Percentiles rank a stretch among this genome's conserved stretches.
phyloP scores from a whole-genome alignment of 2,113 vertebrate genomes.

The Seriola dumerili region DNA sequence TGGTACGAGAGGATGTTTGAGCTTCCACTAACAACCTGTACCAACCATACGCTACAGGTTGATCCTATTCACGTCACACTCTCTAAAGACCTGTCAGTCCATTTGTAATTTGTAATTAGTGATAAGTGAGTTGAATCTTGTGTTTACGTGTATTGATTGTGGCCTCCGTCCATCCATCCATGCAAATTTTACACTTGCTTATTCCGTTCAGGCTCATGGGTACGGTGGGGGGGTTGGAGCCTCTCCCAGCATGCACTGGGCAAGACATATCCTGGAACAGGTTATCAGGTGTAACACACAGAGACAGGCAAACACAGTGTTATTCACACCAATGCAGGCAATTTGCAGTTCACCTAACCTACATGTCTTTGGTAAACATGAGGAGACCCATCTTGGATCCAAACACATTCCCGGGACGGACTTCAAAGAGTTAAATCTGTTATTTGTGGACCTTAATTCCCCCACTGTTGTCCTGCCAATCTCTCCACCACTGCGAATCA shows the following conservation, averaged over 20 bases:
- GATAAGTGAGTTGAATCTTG: background rate
- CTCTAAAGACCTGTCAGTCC: background rate
- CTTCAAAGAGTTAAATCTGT: background rate
- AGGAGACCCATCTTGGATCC: background rate
- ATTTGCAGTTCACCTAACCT: background rate
- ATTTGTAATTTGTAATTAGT: background rate
- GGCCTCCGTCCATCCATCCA: background rate
- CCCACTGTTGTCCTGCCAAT: background rate
- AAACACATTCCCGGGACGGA: background rate
- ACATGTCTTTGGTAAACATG: background rate
- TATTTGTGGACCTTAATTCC: slow-evolving; percentile 4
- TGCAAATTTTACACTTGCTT: too few relatives aligned
- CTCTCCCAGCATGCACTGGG: slow-evolving; percentile 3
- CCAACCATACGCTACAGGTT: background rate
- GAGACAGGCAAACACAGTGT: background rate
- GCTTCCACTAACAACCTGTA: background rate
- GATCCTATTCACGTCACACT: background rate
- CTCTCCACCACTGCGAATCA: background rate
- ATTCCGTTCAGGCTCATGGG: background rate
- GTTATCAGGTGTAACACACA: background rate
- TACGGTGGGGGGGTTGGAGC: background rate
- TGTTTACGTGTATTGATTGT: background rate
- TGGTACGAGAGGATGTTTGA: too few relatives aligned
- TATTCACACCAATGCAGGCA: background rate
- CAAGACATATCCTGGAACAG: background rate